Evolutionary conservation across 1,140 invertebrate genomes (phyloP), one percentile per base, ranked within the genome.

Genomic region (Conus betulinus): DNA sequence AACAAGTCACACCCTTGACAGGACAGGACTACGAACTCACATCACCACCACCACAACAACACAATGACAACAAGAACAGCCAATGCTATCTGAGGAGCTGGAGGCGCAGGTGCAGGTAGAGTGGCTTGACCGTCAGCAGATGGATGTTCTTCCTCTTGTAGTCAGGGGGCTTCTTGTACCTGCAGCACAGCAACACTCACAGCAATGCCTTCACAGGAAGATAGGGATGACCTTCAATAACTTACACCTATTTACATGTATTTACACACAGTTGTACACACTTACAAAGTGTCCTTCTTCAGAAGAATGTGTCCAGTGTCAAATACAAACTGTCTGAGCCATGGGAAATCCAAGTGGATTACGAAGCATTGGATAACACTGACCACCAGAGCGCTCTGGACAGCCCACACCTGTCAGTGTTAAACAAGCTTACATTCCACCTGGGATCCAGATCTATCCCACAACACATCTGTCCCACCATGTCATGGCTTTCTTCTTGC

Each of bases 131-230:
- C 71, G 94, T 94, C 63, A 94, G 88, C 78, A 94, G 89, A 17
- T 92, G 89, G 20, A 94, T 84, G 60, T 91, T 91, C 88, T 93
- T 94, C 23, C 94, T 87, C 76, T 89, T 91, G 88, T 88, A 93
- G 85, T 94, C 94, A 78, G 93, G 90, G 57, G 94, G 94, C 86
- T 94, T 94, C 87, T 94, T 94, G 90, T 94, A 94, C 83, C 94
- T 94, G 85, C 13, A 17, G 20, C 39, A 81, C 27, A 78, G 20
- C 39, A 7, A 17, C 67, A 23, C 39, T 84, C 53, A 84, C 53
- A 39, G 39, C 39, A 39, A 39, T 39, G 39, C 39, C 39, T 39
- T 39, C 39, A 39, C 39, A 39, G 39, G 39, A 39, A 39, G 39
- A 39, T 3, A 39, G 39, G 39, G 5, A 27, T 39, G 51, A 25